Evolutionary conservation across 2,113 vertebrate genomes (phyloP), one percentile per base, ranked within the genome.

Genomic region (Turnix velox): DNA sequence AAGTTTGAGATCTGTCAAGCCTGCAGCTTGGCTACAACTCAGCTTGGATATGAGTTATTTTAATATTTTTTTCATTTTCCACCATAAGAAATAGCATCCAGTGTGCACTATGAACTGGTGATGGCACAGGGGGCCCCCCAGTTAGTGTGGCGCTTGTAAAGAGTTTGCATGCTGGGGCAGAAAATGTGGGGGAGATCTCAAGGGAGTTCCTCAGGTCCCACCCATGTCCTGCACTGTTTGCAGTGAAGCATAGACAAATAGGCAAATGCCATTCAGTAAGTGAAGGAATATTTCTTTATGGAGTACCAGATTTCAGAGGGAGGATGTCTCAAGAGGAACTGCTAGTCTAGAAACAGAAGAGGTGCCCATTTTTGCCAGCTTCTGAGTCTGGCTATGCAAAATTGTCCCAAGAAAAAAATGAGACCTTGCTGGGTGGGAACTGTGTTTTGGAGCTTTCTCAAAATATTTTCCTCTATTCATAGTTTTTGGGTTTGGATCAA

Each of bases 351-450:
- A 63, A 71, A 27, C 20, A 40, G 71, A 68, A 46, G 31, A 49
- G 10, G 12, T 20, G 5, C 23, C 10, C 2, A 1, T 61, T 69
- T 69, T 65, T 65, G 45, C 12, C n/a, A 8, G 0, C 11, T 10
- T 78, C 59, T 31, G 14, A 51, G 35, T n/a, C 57, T 49, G 22
- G 14, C 48, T 30, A 4, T 40, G 57, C 37, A 33, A n/a, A 65
- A 71, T 25, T 2, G 5, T 7, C 35, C 45, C 25, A 42, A 49
- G 45, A 49, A 65, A 69, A 52, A 48, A 58, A 28, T 5, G 23
- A 6, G 8, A 31, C 37, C 51, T 65, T 35, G 14, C 12, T n/a
- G 2, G 2, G 17, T 17, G 12, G 35, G 9, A 0, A 1, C 28
- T 63, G 14, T 12, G 7, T 71, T 78, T 66, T 30, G 19, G 30